Base-by-base conservation (phyloP, 1,140 invertebrate genomes). In the Phymorhynchus buccinoides region DNA sequence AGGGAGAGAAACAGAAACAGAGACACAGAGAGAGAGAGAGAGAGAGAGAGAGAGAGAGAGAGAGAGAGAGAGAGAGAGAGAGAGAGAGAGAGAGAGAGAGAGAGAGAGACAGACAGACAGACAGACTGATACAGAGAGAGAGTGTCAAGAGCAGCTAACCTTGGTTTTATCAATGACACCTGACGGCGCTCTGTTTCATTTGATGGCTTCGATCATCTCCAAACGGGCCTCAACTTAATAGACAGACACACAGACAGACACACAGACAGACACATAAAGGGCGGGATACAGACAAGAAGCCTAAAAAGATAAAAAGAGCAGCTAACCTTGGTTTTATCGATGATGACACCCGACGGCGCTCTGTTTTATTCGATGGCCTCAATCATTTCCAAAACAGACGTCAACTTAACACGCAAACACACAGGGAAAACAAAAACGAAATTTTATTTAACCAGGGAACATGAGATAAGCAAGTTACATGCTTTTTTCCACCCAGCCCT, bases 191-290 rank as follows among this genome's bases (percentile, higher is more conserved):
- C 56, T 39, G 18, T 22, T 80, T 16, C 30, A 16, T 41, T 85
- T 85, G 35, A 80, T 80, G 48, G 39, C 39, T 41, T 80, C 48
- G 16, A 85, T 85, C 75, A 85, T 42, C 44, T 85, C 52, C 56
- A 68, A 22, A 16, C 48, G 80, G 2, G 68, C 84, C 4, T 80
- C 32, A 2, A 85, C 62, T 18, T n/a, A n/a, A n/a, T n/a, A n/a
- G n/a, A n/a, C n/a, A n/a, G n/a, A n/a, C n/a, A n/a, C n/a, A n/a
- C n/a, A n/a, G n/a, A 71, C 27, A 71, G 16, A 71, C 32, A 12
- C 66, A 71, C 66, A 1, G 9, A 71, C 66, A 71, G 0, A 71
- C 66, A 71, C 1, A 71, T 0, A 71, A 12, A 71, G 27, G n/a
- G 9, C 16, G 0, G 9, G 0, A 71, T n/a, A 71, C 66, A n/a